Evolutionary conservation across 2,113 vertebrate genomes (phyloP).

Genomic region (Galbula dea): DNA sequence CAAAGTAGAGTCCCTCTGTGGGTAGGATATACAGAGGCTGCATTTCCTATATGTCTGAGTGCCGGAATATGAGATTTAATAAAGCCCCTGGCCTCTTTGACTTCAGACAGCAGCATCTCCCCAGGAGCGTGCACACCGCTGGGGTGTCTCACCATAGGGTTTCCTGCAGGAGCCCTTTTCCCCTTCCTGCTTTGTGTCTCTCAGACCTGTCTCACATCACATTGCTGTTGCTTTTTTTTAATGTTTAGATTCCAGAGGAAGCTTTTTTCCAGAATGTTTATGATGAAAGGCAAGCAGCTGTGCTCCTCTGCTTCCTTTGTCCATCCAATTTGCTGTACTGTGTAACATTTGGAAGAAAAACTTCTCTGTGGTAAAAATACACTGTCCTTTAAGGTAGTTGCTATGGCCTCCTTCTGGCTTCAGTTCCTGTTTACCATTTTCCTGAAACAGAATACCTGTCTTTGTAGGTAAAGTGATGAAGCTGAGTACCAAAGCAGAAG

Average conservation of each 20-base stretch:
- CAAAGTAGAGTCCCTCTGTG: neutral
- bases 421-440: neutral
- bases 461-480: slow-evolving; percentile 88
- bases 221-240: neutral
- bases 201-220: neutral
- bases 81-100: neutral
- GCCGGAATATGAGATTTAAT: neutral
- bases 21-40: neutral
- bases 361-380: neutral
- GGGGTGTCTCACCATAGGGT: neutral
- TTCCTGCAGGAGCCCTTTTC: slow-evolving; percentile 53
- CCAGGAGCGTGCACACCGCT: neutral
- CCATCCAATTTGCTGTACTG: neutral
- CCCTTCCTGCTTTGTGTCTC: slow-evolving; percentile 10
- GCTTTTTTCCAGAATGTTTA: slow-evolving; percentile 18
- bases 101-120: slow-evolving; percentile 8
- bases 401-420: neutral
- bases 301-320: neutral
- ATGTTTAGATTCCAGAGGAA: slow-evolving; percentile 28
- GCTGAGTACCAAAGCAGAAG: slow-evolving; percentile 88
- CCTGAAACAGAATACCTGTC: slow-evolving; percentile 48
- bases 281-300: neutral
- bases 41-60: neutral
- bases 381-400: neutral
- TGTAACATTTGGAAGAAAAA: neutral